These are phyloP conservation scores for Leuciscus idus DNA, from an alignment of 2,113 vertebrate genomes.

Conservation along the genomic window DNA sequence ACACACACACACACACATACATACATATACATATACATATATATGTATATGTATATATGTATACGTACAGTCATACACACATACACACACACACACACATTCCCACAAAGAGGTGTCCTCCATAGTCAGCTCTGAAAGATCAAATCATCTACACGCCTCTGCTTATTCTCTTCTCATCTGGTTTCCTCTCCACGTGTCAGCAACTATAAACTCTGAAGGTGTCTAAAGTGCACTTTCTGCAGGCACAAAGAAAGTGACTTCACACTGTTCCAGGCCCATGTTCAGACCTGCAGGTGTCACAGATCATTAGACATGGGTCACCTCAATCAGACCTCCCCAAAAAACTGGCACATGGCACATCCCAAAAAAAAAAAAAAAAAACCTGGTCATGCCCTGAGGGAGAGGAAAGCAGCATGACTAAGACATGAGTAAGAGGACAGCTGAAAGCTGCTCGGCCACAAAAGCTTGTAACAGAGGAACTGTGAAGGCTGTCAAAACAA, in stretches of 20 bases:
- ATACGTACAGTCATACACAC: too few relatives aligned
- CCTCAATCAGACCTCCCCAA: not conserved
- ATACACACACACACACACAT: too few relatives aligned
- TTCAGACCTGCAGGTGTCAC: constrained; percentile 18
- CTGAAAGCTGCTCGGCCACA: constrained; percentile 19
- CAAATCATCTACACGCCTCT: constrained; percentile 15
- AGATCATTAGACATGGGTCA: constrained; percentile 38
- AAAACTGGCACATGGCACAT: not conserved
- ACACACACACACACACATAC: too few relatives aligned
- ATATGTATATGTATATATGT: too few relatives aligned
- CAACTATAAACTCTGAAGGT: constrained; percentile 22
- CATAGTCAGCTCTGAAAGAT: not conserved
- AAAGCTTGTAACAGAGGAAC: constrained; percentile 33
- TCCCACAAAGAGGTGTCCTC: not conserved
- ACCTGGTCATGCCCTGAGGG: constrained; percentile 16
- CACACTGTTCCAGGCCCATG: not conserved
- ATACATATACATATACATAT: too few relatives aligned
- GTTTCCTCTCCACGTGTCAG: not conserved
- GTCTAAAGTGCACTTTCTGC: constrained; percentile 32
- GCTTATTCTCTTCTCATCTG: constrained; percentile 22
- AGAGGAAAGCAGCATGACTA: constrained; percentile 1
- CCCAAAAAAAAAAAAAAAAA: not conserved
- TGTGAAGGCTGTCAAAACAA: constrained; percentile 24
- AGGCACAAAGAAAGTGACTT: constrained; percentile 30
- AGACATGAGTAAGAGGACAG: constrained; percentile 27